Conservation (phyloP, 2,797 vertebrate species). For the Bovichtus diacanthus region DNA sequence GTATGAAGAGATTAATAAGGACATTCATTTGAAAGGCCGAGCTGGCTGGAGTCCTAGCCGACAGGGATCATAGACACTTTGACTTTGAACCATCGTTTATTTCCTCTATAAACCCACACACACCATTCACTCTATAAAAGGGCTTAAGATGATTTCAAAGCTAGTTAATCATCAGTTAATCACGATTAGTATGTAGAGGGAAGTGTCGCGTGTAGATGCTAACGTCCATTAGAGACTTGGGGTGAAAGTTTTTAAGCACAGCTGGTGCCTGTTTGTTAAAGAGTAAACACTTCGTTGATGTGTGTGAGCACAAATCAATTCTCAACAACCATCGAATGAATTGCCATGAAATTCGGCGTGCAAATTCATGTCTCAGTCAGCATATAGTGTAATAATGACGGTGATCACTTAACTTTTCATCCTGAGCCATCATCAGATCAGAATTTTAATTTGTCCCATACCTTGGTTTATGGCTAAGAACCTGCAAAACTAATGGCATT, state of each 20-base stretch:
- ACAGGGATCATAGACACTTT: slow-evolving; percentile 33
- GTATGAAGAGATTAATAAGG: slow-evolving; percentile 1
- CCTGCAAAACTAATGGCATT: too few relatives aligned
- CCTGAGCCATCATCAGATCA: neutral
- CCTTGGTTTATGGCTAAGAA: too few relatives aligned
- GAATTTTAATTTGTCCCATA: neutral
- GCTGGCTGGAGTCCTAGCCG: slow-evolving; percentile 12
- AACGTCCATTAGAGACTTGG: slow-evolving; percentile 19
- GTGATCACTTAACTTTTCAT: neutral
- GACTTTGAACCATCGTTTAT: slow-evolving; percentile 24
- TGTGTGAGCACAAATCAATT: neutral
- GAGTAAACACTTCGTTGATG: slow-evolving; percentile 7
- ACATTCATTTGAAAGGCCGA: slow-evolving; percentile 11
- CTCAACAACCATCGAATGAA: too few relatives aligned
- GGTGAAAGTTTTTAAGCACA: slow-evolving; percentile 29
- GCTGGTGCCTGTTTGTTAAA: slow-evolving; percentile 38
- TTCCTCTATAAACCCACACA: slow-evolving; percentile 15
- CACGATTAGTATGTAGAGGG: slow-evolving; percentile 38
- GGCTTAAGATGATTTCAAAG: slow-evolving; percentile 23
- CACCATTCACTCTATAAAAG: slow-evolving; percentile 11
- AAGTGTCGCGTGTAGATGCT: slow-evolving; percentile 22
- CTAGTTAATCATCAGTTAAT: slow-evolving; percentile 31
- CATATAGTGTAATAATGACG: neutral
- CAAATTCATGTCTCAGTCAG: neutral
- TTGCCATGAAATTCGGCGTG: too few relatives aligned